A percentile compares a stretch with the other conserved stretches of the same genome.
Conservation (phyloP, 2,113 vertebrate genomes). For the Nannobrachium achirus region DNA sequence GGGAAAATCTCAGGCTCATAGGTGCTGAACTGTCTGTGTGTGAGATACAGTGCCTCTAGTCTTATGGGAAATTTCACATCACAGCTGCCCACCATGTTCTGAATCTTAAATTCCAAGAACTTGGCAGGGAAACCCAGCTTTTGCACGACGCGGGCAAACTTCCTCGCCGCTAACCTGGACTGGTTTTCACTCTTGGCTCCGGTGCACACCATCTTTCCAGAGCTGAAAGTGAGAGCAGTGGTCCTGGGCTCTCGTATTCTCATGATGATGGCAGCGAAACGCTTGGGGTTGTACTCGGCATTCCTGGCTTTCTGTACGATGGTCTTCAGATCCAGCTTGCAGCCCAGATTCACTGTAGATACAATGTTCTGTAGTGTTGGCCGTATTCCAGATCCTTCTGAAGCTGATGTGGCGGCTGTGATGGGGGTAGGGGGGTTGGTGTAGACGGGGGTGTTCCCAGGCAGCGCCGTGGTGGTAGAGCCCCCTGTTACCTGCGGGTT, state of each 20-base stretch:
- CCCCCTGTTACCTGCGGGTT: slow-evolving; percentile 88
- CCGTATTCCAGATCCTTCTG: slow-evolving; percentile 97
- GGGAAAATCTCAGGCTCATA: slow-evolving; percentile 98
- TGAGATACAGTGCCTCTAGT: slow-evolving; percentile 93
- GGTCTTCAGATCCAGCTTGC: slow-evolving; percentile 98
- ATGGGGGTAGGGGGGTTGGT: slow-evolving; percentile 95
- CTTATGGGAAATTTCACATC: slow-evolving; percentile 98
- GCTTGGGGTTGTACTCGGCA: slow-evolving; percentile 99
- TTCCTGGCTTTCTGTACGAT: slow-evolving; percentile 98
- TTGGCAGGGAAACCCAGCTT: slow-evolving; percentile 98
- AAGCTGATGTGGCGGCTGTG: slow-evolving; percentile 93
- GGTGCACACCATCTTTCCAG: slow-evolving; percentile 99
- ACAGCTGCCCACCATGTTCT: slow-evolving; percentile 99
- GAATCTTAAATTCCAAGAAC: slow-evolving; percentile 99
- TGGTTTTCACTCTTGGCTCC: slow-evolving; percentile 99
- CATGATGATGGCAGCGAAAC: slow-evolving; percentile 99
- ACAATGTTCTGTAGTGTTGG: slow-evolving; percentile 98
- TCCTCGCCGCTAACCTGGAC: slow-evolving; percentile 94
- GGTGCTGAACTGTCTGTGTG: slow-evolving; percentile 98
- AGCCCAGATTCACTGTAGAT: slow-evolving; percentile 97
- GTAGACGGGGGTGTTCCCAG: slow-evolving; percentile 91
- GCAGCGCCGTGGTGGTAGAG: slow-evolving; percentile 90
- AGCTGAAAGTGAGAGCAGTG: slow-evolving; percentile 98
- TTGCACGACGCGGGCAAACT: slow-evolving; percentile 97
- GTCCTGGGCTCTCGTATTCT: slow-evolving; percentile 98